These are phyloP conservation scores for Clarias fuscus DNA, from an alignment of 2,797 vertebrate genomes.

Conservation along the genomic window DNA sequence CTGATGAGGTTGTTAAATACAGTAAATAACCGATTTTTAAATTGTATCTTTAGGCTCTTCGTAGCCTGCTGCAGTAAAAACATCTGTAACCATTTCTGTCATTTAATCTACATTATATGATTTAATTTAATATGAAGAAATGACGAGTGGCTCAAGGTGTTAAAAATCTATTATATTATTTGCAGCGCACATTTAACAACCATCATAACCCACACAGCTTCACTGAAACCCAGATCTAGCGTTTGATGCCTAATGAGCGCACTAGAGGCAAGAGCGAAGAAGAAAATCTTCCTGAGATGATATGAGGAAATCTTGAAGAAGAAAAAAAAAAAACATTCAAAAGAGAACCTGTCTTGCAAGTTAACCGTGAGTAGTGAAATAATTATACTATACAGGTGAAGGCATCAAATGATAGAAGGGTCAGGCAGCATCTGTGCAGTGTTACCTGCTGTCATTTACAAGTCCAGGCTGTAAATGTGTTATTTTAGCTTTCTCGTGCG, in stretches of 20 bases:
- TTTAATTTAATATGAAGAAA: too few species aligned
- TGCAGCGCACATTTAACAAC: background rate
- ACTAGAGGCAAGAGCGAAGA: background rate
- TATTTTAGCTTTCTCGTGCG: background rate
- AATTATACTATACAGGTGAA: background rate
- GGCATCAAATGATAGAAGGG: background rate
- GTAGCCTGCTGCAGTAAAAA: too few species aligned
- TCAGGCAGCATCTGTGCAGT: conserved; percentile 34
- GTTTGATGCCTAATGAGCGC: conserved; percentile 1
- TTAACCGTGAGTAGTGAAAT: background rate
- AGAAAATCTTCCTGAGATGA: background rate
- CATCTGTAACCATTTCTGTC: too few species aligned
- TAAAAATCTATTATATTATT: too few species aligned
- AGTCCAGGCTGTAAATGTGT: background rate
- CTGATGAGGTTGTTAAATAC: too few species aligned
- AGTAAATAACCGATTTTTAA: too few species aligned
- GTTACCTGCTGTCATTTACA: conserved; percentile 36
- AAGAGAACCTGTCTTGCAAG: background rate
- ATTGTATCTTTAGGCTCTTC: too few species aligned
- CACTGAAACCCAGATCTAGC: background rate
- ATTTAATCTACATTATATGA: too few species aligned
- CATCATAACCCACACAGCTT: background rate
- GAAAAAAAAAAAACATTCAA: background rate
- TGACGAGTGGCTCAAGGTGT: too few species aligned
- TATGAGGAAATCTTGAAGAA: background rate